Conservation (phyloP, 2,888 invertebrate genomes). For the Cremastinae sp. region DNA sequence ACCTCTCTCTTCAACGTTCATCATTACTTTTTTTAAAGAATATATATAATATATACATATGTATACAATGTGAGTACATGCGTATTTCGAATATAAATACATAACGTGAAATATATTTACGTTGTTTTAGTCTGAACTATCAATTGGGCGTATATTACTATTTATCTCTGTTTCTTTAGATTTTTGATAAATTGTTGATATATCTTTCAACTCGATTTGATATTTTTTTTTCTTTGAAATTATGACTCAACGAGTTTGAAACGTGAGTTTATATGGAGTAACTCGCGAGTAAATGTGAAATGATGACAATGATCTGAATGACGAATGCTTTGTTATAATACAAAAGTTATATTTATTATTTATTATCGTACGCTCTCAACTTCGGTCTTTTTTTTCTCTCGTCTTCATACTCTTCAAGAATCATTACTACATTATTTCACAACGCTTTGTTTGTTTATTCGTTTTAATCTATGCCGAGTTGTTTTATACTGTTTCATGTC, state of each 20-base stretch:
- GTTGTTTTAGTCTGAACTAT: slow-evolving; percentile 48
- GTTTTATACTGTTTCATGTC: slow-evolving; percentile 15
- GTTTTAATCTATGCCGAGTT: slow-evolving; percentile 26
- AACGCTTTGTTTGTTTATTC: slow-evolving; percentile 32
- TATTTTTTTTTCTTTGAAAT: slow-evolving; percentile 18
- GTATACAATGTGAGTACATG: slow-evolving; percentile 58
- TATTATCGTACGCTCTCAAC: slow-evolving; percentile 42
- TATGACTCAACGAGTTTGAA: slow-evolving; percentile 24
- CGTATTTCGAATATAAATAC: slow-evolving; percentile 59
- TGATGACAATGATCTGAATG: slow-evolving; percentile 41
- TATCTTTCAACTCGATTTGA: neutral
- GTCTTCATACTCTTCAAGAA: slow-evolving; percentile 11
- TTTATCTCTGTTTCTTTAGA: slow-evolving; percentile 20
- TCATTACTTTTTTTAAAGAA: slow-evolving; percentile 53
- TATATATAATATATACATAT: slow-evolving; percentile 62
- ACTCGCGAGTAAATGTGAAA: slow-evolving; percentile 34
- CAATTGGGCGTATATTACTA: slow-evolving; percentile 53
- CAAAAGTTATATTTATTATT: slow-evolving; percentile 55
- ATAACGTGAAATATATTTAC: slow-evolving; percentile 56
- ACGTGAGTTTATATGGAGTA: slow-evolving; percentile 16
- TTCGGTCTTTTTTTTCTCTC: slow-evolving; percentile 5
- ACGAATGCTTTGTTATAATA: slow-evolving; percentile 44
- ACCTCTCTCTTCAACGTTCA: neutral
- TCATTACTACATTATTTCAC: slow-evolving; percentile 56
- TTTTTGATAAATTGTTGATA: slow-evolving; percentile 36